Base-by-base conservation (phyloP, 2,113 vertebrate species). In the Macroglossus sobrinus region DNA sequence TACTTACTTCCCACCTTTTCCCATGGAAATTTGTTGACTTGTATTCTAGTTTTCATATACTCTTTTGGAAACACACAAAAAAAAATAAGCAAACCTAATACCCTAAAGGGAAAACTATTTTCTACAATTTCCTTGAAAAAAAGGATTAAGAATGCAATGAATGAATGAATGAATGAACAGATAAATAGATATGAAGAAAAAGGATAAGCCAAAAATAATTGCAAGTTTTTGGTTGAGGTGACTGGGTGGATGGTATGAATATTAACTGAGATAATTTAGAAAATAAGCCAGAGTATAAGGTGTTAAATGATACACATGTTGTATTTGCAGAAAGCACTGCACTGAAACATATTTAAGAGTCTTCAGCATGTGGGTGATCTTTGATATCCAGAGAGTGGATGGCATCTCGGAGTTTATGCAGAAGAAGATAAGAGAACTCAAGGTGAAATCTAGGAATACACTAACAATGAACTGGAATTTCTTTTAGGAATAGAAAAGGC, bases 381-480 rank as follows among this genome's bases (percentile, higher is more conserved):
- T 6, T 69, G 50, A 64, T 15, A 18, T 19, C 7, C 50, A 33
- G 1, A 4, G 28, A 28, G 16, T 22, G 5, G 9, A 28, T 3
- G 53, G 1, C 5, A 2, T 33, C 40, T 13, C 6, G 33, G 16
- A 43, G 33, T 13, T 35, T 33, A 9, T 24, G 3, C 0, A 12
- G 21, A n/a, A 72, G 10, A 22, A 28, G n/a, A 30, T 0, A 28
- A 28, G 15, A 43, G 12, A 2, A 1, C 30, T 10, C 26, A 9
- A 53, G 47, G 55, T 24, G 35, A 89, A 33, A 38, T 19, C 28
- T 6, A 14, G 30, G 30, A 18, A 84, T 79, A 47, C 3, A 8
- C 28, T 16, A 33, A 4, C 2, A 35, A 5, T 10, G 14, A 71
- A 14, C 26, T 53, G 16, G 11, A 4, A 13, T 66, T 93, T 87